A percentile compares a stretch with the other conserved stretches of the same genome.
phyloP scores from a whole-genome alignment of 2,113 vertebrate genomes.

The Felis chaus region DNA sequence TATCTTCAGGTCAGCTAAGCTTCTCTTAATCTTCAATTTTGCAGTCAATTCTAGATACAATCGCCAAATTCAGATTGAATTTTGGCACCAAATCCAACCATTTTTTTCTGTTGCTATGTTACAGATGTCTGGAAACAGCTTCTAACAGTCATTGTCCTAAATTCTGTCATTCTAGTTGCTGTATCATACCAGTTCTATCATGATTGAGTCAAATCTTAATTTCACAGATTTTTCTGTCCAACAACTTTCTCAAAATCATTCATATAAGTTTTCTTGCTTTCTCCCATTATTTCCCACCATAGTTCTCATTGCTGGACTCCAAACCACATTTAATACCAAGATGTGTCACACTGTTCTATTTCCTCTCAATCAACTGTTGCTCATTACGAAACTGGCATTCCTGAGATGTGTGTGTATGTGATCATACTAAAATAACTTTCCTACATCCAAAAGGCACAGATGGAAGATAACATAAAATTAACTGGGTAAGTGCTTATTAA shows the following conservation, averaged over 20 bases:
- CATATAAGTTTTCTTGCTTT: neutral
- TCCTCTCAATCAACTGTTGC: neutral
- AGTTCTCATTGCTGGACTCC: neutral
- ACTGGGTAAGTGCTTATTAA: slow-evolving; percentile 24
- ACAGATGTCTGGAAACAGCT: neutral
- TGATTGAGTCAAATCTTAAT: neutral
- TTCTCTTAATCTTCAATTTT: neutral
- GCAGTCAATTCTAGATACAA: neutral
- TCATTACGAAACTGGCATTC: slow-evolving; percentile 14
- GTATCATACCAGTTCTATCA: neutral
- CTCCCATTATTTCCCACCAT: neutral
- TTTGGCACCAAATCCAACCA: neutral
- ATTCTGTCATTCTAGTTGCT: neutral
- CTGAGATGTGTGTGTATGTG: neutral
- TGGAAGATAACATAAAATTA: neutral
- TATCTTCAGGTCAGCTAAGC: neutral
- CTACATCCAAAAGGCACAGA: neutral
- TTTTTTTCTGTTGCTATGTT: neutral
- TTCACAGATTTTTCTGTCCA: slow-evolving; percentile 31
- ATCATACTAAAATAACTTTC: neutral
- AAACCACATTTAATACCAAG: neutral
- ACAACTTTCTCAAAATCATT: neutral
- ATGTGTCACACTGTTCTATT: neutral
- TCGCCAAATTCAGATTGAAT: neutral
- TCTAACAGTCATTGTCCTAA: neutral